Base-by-base conservation (phyloP, 2,797 vertebrate species). In the Hemitrygon akajei region DNA sequence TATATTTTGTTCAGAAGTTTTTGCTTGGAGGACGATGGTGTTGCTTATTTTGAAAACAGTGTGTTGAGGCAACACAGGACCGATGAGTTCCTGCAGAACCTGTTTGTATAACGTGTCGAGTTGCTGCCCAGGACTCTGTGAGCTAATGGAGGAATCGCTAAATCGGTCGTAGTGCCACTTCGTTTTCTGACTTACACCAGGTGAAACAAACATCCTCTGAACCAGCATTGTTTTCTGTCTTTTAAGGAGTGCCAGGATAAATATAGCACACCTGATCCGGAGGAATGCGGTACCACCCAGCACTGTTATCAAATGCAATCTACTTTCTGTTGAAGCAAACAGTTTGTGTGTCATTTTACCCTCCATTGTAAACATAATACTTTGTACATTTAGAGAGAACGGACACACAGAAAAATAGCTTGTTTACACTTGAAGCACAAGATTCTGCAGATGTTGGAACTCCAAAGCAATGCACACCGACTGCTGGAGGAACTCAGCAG, bases 221-320 rank as follows among this genome's bases (percentile, higher is more conserved):
- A 34, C n/a, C 2, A 10, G 20, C 63, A 69, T 89, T 89, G n/a
- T n/a, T 69, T 69, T n/a, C 37, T 56, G 0, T 12, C 14, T 92
- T 93, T 47, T 20, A 73, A 93, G 71, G 91, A 56, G 66, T 93
- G 37, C 27, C 91, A 27, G 47, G 69, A 56, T 76, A 93, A 93
- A 75, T 76, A 58, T 93, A 93, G 71, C 73, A 76, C 47, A 58
- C 47, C 27, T 56, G 71, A 56, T 58, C 37, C 27, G 3, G 0
- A 9, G 71, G 73, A 58, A 30, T 56, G 71, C 27, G 20, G 75
- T 56, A 30, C 47, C 12, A 58, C 16, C 25, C 71, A 56, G 73
- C 47, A 71, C 37, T 76, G 12, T 27, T 93, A 58, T 76, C 71
- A 3, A 9, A 71, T 18, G 27, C 40, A 47, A 76, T 76, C n/a